Evolutionary conservation across 2,797 vertebrate species (phyloP), one percentile per base, ranked within the genome.

Genomic region (Tokudaia tokunoshimensis): DNA sequence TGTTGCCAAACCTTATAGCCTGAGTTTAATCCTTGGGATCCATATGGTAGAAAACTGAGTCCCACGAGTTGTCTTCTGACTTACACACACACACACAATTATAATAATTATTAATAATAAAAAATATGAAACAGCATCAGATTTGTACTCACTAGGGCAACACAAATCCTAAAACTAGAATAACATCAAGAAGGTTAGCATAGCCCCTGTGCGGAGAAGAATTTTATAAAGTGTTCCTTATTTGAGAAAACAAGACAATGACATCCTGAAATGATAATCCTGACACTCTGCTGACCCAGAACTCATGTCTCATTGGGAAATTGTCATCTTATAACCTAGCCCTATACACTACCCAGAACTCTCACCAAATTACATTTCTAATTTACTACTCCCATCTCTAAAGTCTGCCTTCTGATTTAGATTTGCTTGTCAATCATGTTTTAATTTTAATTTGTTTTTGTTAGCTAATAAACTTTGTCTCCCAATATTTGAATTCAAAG

Each of bases 391-490:
- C 6, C 15, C n/a, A 3, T 24, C 65, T 41, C 44, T 20, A 31
- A 26, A 1, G 22, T 4, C 29, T 22, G 65, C 59, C 37, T 95
- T 92, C 70, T 50, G 8, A 76, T 65, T 80, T 93, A 91, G 59
- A 92, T 52, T 79, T 75, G 2, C 4, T 19, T 37, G 52, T 79
- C 81, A 84, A 61, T 78, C 24, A 44, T 34, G 37, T 44, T 95
- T 87, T 91, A n/a, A 65, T 61, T 94, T 59, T 67, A 88, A 85
- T 96, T 80, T 89, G 24, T 92, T 75, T 80, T 92, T 86, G 87
- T 86, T 31, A 47, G 22, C 63, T 75, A 86, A 88, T 50, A 34
- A 17, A 63, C 41, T 41, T 19, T 47, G 59, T 92, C 41, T 94
- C 6, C 83, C 34, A 81, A 37, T 83, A 84, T 93, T 59, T 93